These are phyloP conservation scores for Zygothrica quintamaculata DNA, from an alignment of 2,888 invertebrate species.

Conservation along the genomic window DNA sequence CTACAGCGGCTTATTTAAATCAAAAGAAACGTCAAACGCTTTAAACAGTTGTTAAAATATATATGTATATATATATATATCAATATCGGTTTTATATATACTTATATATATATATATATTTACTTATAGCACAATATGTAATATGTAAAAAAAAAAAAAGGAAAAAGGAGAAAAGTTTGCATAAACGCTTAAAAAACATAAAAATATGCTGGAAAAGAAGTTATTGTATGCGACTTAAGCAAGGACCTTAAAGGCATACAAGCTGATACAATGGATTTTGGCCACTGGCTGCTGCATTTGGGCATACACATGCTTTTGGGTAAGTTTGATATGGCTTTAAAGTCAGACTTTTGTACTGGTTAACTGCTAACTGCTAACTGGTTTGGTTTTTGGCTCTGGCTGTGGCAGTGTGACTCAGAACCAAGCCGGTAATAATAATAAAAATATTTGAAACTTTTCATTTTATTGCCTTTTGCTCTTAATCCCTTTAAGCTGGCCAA, in stretches of 20 bases:
- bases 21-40: conserved; percentile 31
- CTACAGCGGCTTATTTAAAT: conserved; percentile 34
- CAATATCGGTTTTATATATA: too few relatives aligned
- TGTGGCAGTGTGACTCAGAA: conserved; percentile 9
- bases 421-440: conserved; percentile 60
- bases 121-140: conserved; percentile 35
- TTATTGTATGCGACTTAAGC: conserved; percentile 34
- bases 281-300: conserved; percentile 65
- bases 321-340: conserved; percentile 56
- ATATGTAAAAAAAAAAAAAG: too few relatives aligned
- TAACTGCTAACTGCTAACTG: too few relatives aligned
- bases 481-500: conserved; percentile 72
- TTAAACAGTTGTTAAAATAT: conserved; percentile 42
- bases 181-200: conserved; percentile 24
- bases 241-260: conserved; percentile 45
- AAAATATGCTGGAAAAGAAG: conserved; percentile 53
- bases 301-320: conserved; percentile 66
- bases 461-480: conserved; percentile 80
- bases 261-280: conserved; percentile 59
- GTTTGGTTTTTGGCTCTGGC: too few relatives aligned
- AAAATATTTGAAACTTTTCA: conserved; percentile 78
- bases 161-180: too few relatives aligned
- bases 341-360: conserved; percentile 15
- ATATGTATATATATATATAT: conserved; percentile 41
- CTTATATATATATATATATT: conserved; percentile 41